These are phyloP conservation scores for Babylonia areolata DNA, from an alignment of 1,140 invertebrate species.

Conservation along the genomic window DNA sequence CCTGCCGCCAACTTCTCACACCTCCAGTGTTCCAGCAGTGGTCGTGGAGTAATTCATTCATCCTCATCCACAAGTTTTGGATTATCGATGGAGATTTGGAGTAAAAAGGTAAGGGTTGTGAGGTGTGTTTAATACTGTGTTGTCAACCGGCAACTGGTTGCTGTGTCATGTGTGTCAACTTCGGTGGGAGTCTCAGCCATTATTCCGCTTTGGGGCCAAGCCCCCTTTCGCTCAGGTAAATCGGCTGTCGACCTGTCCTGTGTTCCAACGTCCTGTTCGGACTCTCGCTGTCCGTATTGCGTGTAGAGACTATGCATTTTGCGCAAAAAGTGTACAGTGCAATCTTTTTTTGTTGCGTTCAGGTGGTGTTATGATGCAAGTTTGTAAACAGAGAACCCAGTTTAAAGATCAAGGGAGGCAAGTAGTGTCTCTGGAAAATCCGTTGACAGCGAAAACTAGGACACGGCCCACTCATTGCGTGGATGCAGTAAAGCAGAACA, in stretches of 20 bases:
- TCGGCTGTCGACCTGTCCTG: neutral
- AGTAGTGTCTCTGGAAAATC: neutral
- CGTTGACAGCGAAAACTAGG: no score
- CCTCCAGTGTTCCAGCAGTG: neutral
- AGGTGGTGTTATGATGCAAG: neutral
- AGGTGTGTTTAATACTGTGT: neutral
- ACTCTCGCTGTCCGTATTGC: neutral
- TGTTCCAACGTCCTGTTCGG: neutral
- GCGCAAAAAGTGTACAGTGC: neutral
- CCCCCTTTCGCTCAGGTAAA: conserved; percentile 30
- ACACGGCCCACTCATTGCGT: neutral
- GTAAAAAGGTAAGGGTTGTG: neutral
- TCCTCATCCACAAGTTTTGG: neutral
- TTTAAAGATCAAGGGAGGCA: neutral
- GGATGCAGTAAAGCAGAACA: neutral
- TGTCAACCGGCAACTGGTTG: conserved; percentile 28
- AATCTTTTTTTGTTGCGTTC: neutral
- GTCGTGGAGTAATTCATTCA: conserved; percentile 20
- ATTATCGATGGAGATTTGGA: neutral
- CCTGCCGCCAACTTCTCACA: neutral
- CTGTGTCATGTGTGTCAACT: conserved; percentile 21
- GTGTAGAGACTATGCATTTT: neutral
- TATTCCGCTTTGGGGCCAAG: neutral
- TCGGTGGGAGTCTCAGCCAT: neutral
- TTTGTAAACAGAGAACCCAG: neutral